A percentile compares a stretch with the other conserved stretches of the same genome.
phyloP scores from a whole-genome alignment of 2,113 vertebrate genomes.

The Lampris megalopsis region DNA sequence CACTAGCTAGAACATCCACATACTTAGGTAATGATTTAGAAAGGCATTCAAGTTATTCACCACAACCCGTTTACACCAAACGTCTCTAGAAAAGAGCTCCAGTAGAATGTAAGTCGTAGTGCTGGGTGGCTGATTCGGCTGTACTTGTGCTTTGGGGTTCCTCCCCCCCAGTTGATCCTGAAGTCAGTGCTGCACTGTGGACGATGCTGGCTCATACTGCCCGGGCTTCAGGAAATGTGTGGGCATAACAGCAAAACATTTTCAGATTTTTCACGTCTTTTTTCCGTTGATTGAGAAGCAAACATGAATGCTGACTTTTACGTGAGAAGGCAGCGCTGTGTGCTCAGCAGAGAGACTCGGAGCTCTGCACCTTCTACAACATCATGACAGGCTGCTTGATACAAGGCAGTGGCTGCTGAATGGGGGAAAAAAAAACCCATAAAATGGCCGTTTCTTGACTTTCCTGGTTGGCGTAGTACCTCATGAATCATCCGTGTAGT shows the following conservation, averaged over 20 bases:
- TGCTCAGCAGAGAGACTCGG: slow-evolving; percentile 10
- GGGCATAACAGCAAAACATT: slow-evolving; percentile 23
- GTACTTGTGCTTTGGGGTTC: too few relatives aligned
- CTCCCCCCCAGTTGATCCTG: too few relatives aligned
- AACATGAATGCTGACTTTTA: slow-evolving; percentile 21
- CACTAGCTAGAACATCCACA: too few relatives aligned
- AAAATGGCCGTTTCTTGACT: slow-evolving; percentile 59
- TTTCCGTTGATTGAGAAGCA: not conserved
- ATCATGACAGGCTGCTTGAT: not conserved
- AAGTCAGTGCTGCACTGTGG: too few relatives aligned
- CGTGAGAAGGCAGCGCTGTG: slow-evolving; percentile 7
- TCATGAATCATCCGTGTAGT: slow-evolving; percentile 50
- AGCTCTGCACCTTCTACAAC: slow-evolving; percentile 18
- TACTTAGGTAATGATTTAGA: not conserved
- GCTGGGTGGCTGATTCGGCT: too few relatives aligned
- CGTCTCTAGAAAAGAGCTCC: not conserved
- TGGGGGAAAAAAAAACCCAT: not conserved
- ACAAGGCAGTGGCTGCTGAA: slow-evolving; percentile 29
- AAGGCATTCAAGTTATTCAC: not conserved
- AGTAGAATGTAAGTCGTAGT: too few relatives aligned
- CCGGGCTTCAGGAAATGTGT: not conserved
- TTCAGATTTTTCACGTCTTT: slow-evolving; percentile 3
- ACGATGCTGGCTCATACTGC: not conserved
- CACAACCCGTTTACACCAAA: not conserved
- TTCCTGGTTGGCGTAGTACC: slow-evolving; percentile 52